Evolutionary conservation across 2,797 vertebrate species (phyloP).

Genomic region (Tenualosa ilisha): DNA sequence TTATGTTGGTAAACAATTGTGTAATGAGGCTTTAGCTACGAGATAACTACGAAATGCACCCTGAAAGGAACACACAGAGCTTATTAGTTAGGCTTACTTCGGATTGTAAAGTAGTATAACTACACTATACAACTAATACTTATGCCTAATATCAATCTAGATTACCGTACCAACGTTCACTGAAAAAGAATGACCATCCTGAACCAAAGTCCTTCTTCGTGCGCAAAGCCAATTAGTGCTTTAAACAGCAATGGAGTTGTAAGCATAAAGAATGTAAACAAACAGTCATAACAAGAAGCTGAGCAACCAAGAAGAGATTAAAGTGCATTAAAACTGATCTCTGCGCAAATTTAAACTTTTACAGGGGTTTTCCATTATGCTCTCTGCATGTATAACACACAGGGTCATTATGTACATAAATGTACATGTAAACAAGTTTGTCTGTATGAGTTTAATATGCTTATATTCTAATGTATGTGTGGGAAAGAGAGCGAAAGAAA

Average conservation of each 20-base stretch:
- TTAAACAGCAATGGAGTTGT: slow-evolving; percentile 43
- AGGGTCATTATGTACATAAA: not conserved
- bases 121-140: too few relatives aligned
- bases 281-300: slow-evolving; percentile 65
- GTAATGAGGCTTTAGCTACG: too few relatives aligned
- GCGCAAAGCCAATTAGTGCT: slow-evolving; percentile 22
- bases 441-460: not conserved
- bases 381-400: not conserved
- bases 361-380: not conserved
- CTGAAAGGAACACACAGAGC: too few relatives aligned
- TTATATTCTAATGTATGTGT: not conserved
- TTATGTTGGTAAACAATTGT: too few relatives aligned
- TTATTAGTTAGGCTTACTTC: too few relatives aligned
- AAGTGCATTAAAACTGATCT: not conserved
- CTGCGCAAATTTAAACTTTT: not conserved
- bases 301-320: slow-evolving; percentile 59
- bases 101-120: too few relatives aligned
- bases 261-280: slow-evolving; percentile 34
- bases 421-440: not conserved
- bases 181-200: too few relatives aligned
- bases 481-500: not conserved
- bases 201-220: too few relatives aligned
- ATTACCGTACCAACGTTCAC: too few relatives aligned
- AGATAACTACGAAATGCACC: too few relatives aligned
- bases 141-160: too few relatives aligned